Evolutionary conservation across 2,888 invertebrate species (phyloP), one percentile per base, ranked within the genome.

Genomic region (Malthinus seriepunctatus): DNA sequence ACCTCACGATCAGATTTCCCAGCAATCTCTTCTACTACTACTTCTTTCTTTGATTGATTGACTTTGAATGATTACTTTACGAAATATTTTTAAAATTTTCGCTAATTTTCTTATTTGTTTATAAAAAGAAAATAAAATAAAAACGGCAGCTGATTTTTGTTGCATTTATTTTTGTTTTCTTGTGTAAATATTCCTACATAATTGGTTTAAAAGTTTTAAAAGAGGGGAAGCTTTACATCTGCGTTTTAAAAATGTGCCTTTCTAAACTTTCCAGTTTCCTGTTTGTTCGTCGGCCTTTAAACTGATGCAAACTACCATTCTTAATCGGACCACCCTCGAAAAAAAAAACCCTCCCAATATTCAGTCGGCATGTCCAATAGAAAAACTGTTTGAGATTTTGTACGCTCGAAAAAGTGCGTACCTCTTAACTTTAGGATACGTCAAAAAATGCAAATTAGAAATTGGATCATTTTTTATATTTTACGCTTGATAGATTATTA

Each of bases 41-140:
- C 64, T 67, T 69, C 66, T 67, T 68, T 67, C 67, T 69, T 66
- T 65, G 64, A 64, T 70, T 71, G 73, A 72, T 72, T 70, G 72
- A 70, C 68, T 69, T 68, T 67, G 68, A 67, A 68, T 67, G 67
- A 70, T 69, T 68, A 63, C 56, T 46, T 34, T 39, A 55, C 35
- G 47, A 46, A 32, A 46, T 38, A 44, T 35, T 39, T 47, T 14
- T 31, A 42, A 42, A 42, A 42, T 45, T 44, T 47, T 47, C 12
- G 11, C 32, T 33, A 32, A 10, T 50, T 50, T 38, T 46, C 15
- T 46, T 33, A 31, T 31, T 10, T 9, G 11, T 32, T 46, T 15
- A n/a, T n/a, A 46, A 32, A 15, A 32, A 32, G 12, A 15, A 32
- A 32, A 15, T 8, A 32, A 46, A 32, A 32, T 46, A n/a, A 10